Evolutionary conservation across 2,888 invertebrate genomes (phyloP).

Genomic region (Anthrax anthrax): DNA sequence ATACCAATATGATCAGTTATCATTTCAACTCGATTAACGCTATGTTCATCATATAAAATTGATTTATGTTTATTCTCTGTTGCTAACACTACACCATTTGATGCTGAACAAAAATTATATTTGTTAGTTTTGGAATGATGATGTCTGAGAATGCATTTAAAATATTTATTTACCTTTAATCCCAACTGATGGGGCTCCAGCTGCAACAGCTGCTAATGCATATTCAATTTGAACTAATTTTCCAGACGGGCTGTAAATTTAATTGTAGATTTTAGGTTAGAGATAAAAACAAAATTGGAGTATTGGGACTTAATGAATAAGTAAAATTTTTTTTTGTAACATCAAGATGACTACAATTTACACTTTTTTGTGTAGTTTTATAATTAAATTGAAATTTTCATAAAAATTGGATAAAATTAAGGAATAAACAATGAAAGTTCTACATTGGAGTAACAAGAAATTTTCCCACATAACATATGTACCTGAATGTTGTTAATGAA

Average conservation of each 20-base stretch:
- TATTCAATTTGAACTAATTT: constrained; percentile 99
- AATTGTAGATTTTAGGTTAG: constrained; percentile 15
- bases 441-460: neutral
- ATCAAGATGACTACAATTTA: too few relatives aligned
- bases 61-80: constrained; percentile 99
- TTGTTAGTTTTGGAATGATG: too few relatives aligned
- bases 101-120: constrained; percentile 42
- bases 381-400: neutral
- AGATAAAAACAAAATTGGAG: neutral
- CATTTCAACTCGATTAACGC: constrained; percentile 92
- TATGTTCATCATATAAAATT: constrained; percentile 90
- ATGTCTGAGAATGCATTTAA: too few relatives aligned
- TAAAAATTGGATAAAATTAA: neutral
- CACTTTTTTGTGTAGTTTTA: too few relatives aligned
- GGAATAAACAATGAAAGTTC: neutral
- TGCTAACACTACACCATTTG: constrained; percentile 95
- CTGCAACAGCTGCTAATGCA: constrained; percentile 96
- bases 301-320: neutral
- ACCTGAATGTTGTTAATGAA: constrained; percentile 67
- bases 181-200: constrained; percentile 96
- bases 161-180: constrained; percentile 66
- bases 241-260: constrained; percentile 78
- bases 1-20: constrained; percentile 92
- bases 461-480: constrained; percentile 16
- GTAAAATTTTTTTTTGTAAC: neutral